Evolutionary conservation across 2,888 invertebrate species (phyloP).

Genomic region (Horisme vitalbata): DNA sequence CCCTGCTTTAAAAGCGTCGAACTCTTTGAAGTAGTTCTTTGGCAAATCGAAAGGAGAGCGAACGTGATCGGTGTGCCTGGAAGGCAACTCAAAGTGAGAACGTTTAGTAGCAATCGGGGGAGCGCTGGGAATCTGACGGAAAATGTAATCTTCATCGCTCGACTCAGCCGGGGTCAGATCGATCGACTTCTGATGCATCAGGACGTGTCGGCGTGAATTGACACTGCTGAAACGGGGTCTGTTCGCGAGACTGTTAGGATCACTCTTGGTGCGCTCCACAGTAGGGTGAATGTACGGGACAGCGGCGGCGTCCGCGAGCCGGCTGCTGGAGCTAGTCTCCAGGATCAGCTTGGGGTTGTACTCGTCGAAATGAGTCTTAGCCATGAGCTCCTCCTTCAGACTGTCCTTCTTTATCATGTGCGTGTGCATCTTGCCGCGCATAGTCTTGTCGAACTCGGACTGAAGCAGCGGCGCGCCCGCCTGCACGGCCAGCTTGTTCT

Average conservation of each 20-base stretch:
- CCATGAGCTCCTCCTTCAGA: slow-evolving; percentile 85
- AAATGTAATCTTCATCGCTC: slow-evolving; percentile 91
- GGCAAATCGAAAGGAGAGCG: slow-evolving; percentile 88
- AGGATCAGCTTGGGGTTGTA: slow-evolving; percentile 87
- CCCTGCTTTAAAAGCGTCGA: slow-evolving; percentile 82
- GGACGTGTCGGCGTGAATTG: slow-evolving; percentile 88
- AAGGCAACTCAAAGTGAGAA: slow-evolving; percentile 87
- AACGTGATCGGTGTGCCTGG: slow-evolving; percentile 80
- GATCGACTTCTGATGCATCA: slow-evolving; percentile 94
- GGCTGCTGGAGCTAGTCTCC: slow-evolving; percentile 80
- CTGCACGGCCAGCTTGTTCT: slow-evolving; percentile 47
- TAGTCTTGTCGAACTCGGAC: slow-evolving; percentile 83
- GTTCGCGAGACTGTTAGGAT: slow-evolving; percentile 90
- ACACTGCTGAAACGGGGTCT: slow-evolving; percentile 88
- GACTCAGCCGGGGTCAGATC: slow-evolving; percentile 93
- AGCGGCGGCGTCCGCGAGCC: slow-evolving; percentile 71
- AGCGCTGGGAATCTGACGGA: slow-evolving; percentile 89
- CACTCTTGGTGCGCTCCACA: slow-evolving; percentile 93
- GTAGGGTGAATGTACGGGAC: slow-evolving; percentile 86
- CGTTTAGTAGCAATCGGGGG: slow-evolving; percentile 88
- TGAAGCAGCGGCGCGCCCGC: slow-evolving; percentile 81
- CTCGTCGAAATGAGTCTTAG: slow-evolving; percentile 86
- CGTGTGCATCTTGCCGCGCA: slow-evolving; percentile 64
- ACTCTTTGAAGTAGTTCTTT: slow-evolving; percentile 88
- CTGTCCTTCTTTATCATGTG: slow-evolving; percentile 78